Evolutionary conservation across 2,113 vertebrate genomes (phyloP), one percentile per base, ranked within the genome.

Genomic region (Carassius carassius): DNA sequence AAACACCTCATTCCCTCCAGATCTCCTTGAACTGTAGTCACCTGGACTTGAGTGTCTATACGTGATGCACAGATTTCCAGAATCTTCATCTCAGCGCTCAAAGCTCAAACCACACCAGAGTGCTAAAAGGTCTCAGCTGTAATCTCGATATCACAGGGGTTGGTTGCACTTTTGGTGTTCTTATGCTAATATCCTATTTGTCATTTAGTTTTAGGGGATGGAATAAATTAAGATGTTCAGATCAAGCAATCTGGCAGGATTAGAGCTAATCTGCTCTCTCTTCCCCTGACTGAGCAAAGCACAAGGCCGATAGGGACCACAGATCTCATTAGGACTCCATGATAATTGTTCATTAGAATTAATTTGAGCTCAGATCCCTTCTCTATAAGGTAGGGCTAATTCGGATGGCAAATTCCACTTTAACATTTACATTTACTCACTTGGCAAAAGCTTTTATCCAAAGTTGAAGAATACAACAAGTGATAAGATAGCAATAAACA

Each of bases 111-210:
- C 12, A 3, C 32, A 78, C 56, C 54, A 23, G 54, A 85, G 91
- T 87, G 92, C 92, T 85, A 90, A 87, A 91, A 93, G 87, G 91
- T 47, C 70, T 94, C 93, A 90, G 37, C 72, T 92, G 93, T 91
- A 91, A 88, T 86, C 78, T 49, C n/a, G 19, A 8, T 44, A 92
- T 93, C 94, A 87, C 95, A 94, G 93, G 94, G 95, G 95, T 92
- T 95, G 95, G 94, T 94, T 95, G 95, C 93, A 93, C 93, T 95
- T 95, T 95, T 93, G 88, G 95, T 95, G 95, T 96, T 96, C 96
- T 96, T 95, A 95, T 96, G 95, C 94, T 96, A 95, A 96, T 95
- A 94, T 92, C 92, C 94, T 94, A 94, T 95, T 94, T 95, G 95
- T 96, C 94, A 95, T 96, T 96, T 95, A 94, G 93, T 94, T 94